Evolutionary conservation across 2,797 vertebrate genomes (phyloP).

Genomic region (Odontamblyopus rebecca): DNA sequence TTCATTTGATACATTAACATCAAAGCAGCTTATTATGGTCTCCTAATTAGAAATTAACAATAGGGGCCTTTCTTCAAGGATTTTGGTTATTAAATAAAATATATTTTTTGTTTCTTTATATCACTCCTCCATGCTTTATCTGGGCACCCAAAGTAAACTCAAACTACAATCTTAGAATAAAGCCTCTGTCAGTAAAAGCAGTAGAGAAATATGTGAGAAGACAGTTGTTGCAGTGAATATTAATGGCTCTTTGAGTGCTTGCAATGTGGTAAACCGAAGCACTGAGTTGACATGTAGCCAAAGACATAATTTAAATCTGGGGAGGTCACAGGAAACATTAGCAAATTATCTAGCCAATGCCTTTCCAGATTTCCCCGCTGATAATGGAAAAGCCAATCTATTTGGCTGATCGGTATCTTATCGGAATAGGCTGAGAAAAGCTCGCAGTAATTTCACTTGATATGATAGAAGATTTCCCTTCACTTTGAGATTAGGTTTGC

Average conservation of each 20-base stretch:
- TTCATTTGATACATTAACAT: neutral
- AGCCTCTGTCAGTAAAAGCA: slow-evolving; percentile 53
- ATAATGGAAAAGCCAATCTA: slow-evolving; percentile 83
- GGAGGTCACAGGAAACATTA: slow-evolving; percentile 84
- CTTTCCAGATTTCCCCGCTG: slow-evolving; percentile 76
- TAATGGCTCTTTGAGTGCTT: slow-evolving; percentile 70
- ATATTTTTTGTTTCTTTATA: neutral
- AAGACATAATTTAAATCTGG: slow-evolving; percentile 80
- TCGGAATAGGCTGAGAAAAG: slow-evolving; percentile 77
- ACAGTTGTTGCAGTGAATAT: slow-evolving; percentile 70
- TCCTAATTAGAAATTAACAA: neutral
- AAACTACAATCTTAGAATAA: slow-evolving; percentile 54
- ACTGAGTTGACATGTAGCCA: slow-evolving; percentile 75
- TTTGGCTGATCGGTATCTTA: slow-evolving; percentile 81
- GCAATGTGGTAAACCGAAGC: slow-evolving; percentile 71
- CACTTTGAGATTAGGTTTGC: slow-evolving; percentile 78
- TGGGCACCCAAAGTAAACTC: slow-evolving; percentile 36
- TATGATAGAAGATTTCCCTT: slow-evolving; percentile 79
- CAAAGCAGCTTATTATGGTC: neutral
- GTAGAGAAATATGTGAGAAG: slow-evolving; percentile 60
- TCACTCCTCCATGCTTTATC: slow-evolving; percentile 42
- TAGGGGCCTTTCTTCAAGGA: neutral
- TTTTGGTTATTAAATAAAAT: neutral
- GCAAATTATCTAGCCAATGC: slow-evolving; percentile 81
- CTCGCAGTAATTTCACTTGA: slow-evolving; percentile 78